phyloP scores from a whole-genome alignment of 2,113 vertebrate species.

The Pseudonaja textilis region DNA sequence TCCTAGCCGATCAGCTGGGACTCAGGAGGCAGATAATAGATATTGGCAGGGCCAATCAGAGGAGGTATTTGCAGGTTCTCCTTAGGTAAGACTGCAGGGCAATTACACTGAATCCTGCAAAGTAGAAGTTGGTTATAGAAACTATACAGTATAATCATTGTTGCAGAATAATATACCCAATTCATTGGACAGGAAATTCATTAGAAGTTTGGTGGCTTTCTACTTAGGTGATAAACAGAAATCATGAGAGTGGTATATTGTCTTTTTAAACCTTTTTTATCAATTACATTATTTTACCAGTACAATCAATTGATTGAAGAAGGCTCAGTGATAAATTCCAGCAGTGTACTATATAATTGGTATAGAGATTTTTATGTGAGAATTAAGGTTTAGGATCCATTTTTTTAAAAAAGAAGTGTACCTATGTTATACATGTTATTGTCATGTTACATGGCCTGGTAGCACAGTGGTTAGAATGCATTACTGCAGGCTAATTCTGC shows the following conservation, averaged over 20 bases:
- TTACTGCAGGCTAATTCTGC: too few relatives aligned
- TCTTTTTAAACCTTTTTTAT: background rate
- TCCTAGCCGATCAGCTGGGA: too few relatives aligned
- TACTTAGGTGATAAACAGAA: background rate
- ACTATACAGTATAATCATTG: background rate
- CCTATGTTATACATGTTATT: background rate
- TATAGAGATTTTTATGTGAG: background rate
- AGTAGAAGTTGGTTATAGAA: background rate
- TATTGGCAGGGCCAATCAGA: too few relatives aligned
- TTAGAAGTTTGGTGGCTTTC: background rate
- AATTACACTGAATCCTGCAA: background rate
- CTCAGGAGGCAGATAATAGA: too few relatives aligned
- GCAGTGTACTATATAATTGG: background rate
- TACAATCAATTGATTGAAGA: background rate
- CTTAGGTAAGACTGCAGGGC: background rate
- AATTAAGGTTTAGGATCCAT: background rate
- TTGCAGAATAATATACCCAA: background rate
- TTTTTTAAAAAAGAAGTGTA: background rate
- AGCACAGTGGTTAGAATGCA: too few relatives aligned
- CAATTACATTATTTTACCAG: background rate
- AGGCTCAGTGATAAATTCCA: background rate
- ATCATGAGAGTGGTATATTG: background rate
- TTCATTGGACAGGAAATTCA: background rate
- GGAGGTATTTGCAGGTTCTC: too few relatives aligned
- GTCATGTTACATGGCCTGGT: too few relatives aligned